A percentile compares a stretch with the other conserved stretches of the same genome.
These are phyloP conservation scores for Ericerus pela DNA, from an alignment of 1,140 invertebrate species.

Conservation along the genomic window DNA sequence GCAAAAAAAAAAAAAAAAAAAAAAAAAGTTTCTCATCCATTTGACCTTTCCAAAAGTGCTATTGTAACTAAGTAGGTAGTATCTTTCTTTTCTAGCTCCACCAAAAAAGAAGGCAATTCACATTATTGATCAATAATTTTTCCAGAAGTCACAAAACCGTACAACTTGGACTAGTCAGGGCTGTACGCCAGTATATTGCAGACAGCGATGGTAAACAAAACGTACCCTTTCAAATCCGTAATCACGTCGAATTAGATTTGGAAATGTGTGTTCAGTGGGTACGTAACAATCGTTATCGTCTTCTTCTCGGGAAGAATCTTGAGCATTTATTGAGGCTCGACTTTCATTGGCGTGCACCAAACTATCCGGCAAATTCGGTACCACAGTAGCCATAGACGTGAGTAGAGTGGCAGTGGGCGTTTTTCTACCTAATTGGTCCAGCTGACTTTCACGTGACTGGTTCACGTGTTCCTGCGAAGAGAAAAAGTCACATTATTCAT, in stretches of 20 bases:
- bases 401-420: slow-evolving; percentile 3
- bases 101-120: too few species aligned
- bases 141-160: too few species aligned
- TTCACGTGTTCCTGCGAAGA: slow-evolving; percentile 69
- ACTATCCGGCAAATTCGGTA: slow-evolving; percentile 1
- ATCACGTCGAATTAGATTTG: not conserved
- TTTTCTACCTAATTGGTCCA: slow-evolving; percentile 49
- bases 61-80: too few species aligned
- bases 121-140: too few species aligned
- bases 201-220: not conserved
- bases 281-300: not conserved
- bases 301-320: not conserved
- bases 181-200: not conserved
- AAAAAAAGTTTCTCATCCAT: too few species aligned
- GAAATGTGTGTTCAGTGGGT: not conserved
- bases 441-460: slow-evolving; percentile 55
- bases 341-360: not conserved
- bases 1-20: too few species aligned
- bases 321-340: not conserved
- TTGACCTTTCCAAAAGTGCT: too few species aligned
- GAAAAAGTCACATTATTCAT: slow-evolving; percentile 15
- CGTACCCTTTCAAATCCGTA: not conserved
- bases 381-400: not conserved
- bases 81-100: too few species aligned
- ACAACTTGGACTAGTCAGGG: too few species aligned